A percentile compares a stretch with the other conserved stretches of the same genome.
phyloP scores from a whole-genome alignment of 2,888 invertebrate species.

The Aspidiotus rigidus region DNA sequence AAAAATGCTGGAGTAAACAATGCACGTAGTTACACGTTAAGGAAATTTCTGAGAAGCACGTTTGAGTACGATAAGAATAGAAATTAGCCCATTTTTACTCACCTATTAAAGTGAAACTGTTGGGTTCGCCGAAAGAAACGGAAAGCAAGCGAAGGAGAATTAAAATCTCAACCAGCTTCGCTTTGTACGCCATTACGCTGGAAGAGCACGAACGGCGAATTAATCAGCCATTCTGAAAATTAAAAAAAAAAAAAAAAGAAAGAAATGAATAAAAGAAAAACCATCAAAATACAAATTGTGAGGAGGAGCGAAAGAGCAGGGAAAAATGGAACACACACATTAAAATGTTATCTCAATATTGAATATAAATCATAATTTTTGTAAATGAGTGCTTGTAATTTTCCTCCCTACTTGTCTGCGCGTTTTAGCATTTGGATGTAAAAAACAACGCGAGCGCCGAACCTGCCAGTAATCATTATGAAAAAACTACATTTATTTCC shows the following conservation, averaged over 20 bases:
- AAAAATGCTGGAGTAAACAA: too few relatives aligned
- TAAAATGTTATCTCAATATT: neutral
- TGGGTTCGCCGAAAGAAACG: neutral
- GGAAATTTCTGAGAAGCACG: too few relatives aligned
- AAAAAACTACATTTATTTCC: neutral
- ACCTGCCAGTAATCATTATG: neutral
- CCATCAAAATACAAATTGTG: neutral
- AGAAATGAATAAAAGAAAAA: neutral
- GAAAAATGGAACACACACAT: neutral
- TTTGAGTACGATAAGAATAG: too few relatives aligned
- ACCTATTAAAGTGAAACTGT: conserved; percentile 2
- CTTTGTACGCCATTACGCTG: neutral
- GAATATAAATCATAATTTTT: neutral
- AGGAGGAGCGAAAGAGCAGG: too few relatives aligned
- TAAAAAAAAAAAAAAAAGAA: conserved; percentile 2
- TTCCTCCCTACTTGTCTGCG: too few relatives aligned
- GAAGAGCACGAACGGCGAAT: neutral
- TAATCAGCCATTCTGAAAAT: conserved; percentile 2
- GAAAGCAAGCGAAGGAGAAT: conserved; percentile 4
- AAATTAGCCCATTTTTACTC: neutral
- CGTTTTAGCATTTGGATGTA: neutral
- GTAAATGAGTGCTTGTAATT: too few relatives aligned
- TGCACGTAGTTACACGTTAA: too few relatives aligned
- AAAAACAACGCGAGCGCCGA: neutral
- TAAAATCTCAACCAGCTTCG: conserved; percentile 4